Percentiles rank a stretch among this genome's conserved stretches.
Evolutionary conservation across 2,113 vertebrate genomes (phyloP).

Genomic region (Lepidiolamprologus cunningtoni): DNA sequence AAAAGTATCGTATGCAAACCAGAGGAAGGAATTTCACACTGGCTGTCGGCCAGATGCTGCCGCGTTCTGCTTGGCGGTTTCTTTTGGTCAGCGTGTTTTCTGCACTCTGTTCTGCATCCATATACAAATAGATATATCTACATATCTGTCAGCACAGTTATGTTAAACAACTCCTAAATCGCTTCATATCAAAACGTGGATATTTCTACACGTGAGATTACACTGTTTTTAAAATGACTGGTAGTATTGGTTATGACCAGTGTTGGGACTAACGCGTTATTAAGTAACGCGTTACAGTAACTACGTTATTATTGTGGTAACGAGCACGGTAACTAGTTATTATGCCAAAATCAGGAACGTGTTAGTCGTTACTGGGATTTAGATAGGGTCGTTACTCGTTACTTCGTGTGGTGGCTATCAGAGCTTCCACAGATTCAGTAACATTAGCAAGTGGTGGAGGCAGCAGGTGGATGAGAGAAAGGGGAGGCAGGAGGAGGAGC

Average conservation of each 20-base stretch:
- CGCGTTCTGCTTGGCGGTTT: neutral
- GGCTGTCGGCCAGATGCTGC: neutral
- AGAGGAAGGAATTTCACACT: neutral
- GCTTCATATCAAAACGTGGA: neutral
- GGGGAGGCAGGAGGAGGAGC: too few species aligned
- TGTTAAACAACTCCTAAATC: neutral
- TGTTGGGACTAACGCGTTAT: too few species aligned
- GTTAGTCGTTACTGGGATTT: too few species aligned
- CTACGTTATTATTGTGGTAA: too few species aligned
- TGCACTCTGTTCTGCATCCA: neutral
- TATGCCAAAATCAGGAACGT: too few species aligned
- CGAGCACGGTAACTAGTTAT: too few species aligned
- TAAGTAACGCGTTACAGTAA: too few species aligned
- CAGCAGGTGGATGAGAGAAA: too few species aligned
- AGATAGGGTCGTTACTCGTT: too few species aligned
- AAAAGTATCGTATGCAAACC: neutral
- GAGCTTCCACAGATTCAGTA: too few species aligned
- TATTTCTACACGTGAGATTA: fast-evolving
- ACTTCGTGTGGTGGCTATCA: too few species aligned
- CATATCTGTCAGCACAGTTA: neutral
- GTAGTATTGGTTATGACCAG: neutral
- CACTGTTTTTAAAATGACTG: neutral
- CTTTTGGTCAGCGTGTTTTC: neutral
- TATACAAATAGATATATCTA: neutral
- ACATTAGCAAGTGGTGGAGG: too few species aligned